A percentile compares a stretch with the other conserved stretches of the same genome.
These are phyloP conservation scores for Cantharis nigra DNA, from an alignment of 2,888 invertebrate species.

Conservation along the genomic window DNA sequence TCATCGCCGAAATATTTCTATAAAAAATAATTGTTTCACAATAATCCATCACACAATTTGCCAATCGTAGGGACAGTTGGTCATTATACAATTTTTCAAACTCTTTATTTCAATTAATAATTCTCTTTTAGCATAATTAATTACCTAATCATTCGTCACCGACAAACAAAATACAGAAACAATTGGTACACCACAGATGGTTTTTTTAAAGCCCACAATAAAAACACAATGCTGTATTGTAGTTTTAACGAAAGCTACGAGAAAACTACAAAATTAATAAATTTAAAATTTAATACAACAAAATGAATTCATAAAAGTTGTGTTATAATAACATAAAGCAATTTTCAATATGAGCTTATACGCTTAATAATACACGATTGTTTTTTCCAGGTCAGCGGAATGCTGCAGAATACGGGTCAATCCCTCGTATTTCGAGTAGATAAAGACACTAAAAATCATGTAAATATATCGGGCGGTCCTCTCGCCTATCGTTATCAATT, in stretches of 20 bases:
- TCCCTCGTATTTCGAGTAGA: constrained; percentile 90
- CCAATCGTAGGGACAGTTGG: constrained; percentile 1
- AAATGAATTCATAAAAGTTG: too few relatives aligned
- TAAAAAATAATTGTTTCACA: constrained; percentile 39
- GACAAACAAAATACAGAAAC: background rate
- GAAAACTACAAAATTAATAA: too few relatives aligned
- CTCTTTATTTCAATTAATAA: background rate
- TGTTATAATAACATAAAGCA: background rate
- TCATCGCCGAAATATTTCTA: constrained; percentile 31
- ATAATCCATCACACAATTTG: constrained; percentile 37
- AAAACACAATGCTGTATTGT: background rate
- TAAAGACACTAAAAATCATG: constrained; percentile 86
- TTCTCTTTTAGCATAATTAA: background rate
- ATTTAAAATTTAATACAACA: too few relatives aligned
- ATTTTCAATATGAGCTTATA: background rate
- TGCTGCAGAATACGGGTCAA: constrained; percentile 91
- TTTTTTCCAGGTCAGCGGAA: constrained; percentile 76
- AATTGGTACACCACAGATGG: background rate
- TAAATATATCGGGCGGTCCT: constrained; percentile 96
- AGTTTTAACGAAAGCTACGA: background rate
- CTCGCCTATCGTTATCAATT: constrained; percentile 94
- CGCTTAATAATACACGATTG: background rate
- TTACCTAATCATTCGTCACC: background rate
- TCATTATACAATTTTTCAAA: background rate
- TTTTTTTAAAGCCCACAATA: background rate